phyloP scores from a whole-genome alignment of 2,888 invertebrate species.

The Lepidocyrtinus sp. region DNA sequence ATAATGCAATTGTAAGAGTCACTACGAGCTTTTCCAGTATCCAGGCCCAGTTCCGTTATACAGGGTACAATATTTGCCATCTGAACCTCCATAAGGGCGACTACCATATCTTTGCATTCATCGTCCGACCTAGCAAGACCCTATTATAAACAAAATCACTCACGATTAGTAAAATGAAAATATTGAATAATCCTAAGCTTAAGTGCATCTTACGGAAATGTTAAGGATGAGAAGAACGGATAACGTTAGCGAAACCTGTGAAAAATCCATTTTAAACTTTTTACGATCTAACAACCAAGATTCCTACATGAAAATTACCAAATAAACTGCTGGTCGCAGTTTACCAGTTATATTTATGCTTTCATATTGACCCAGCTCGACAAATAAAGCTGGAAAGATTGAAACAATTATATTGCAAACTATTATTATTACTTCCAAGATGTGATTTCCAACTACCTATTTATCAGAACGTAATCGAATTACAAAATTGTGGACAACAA shows the following conservation, averaged over 20 bases:
- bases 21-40: conserved; percentile 44
- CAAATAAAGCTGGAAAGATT: too few species aligned
- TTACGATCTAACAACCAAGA: not conserved
- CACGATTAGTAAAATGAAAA: too few species aligned
- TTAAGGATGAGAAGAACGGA: conserved; percentile 22
- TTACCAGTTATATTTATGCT: conserved; percentile 26
- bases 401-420: too few species aligned
- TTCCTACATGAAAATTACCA: conserved; percentile 14
- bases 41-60: conserved; percentile 34
- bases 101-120: conserved; percentile 52
- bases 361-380: too few species aligned
- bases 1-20: conserved; percentile 54
- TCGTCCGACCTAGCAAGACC: conserved; percentile 29
- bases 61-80: conserved; percentile 48
- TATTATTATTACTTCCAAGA: too few species aligned
- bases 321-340: conserved; percentile 3
- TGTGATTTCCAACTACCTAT: too few species aligned
- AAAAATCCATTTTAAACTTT: conserved; percentile 31
- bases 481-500: too few species aligned
- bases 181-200: not conserved
- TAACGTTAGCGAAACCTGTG: not conserved
- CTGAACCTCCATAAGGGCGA: conserved; percentile 38
- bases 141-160: conserved; percentile 17
- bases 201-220: conserved; percentile 28
- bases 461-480: too few species aligned